phyloP scores from a whole-genome alignment of 2,113 vertebrate species.

The Menidia beryllina region DNA sequence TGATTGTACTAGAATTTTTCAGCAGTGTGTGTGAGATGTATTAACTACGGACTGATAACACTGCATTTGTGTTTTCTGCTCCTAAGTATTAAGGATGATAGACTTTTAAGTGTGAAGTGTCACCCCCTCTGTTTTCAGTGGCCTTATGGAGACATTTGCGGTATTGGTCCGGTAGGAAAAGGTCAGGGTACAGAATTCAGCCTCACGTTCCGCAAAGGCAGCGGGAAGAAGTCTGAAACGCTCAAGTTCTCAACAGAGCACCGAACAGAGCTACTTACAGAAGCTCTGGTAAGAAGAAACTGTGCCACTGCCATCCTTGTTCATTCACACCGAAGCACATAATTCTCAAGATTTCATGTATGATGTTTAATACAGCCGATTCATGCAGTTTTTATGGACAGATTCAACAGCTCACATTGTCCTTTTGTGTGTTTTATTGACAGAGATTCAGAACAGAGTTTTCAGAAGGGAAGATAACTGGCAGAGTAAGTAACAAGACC shows the following conservation, averaged over 20 bases:
- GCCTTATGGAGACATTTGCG: constrained; percentile 99
- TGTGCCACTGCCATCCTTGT: not conserved
- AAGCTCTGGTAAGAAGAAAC: constrained; percentile 90
- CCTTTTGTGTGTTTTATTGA: constrained; percentile 12
- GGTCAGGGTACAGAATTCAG: constrained; percentile 98
- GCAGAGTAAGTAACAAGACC: constrained; percentile 87
- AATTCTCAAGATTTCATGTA: not conserved
- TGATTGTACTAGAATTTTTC: not conserved
- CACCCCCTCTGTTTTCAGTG: constrained; percentile 84
- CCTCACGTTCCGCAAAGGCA: constrained; percentile 97
- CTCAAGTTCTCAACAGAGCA: constrained; percentile 99
- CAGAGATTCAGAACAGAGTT: constrained; percentile 99
- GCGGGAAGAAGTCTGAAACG: constrained; percentile 96
- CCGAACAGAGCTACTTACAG: constrained; percentile 97
- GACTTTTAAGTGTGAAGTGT: constrained; percentile 2
- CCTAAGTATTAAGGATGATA: not conserved
- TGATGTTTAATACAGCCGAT: not conserved
- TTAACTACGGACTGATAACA: too few relatives aligned
- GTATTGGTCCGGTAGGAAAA: constrained; percentile 94
- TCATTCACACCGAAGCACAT: not conserved
- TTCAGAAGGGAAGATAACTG: constrained; percentile 98
- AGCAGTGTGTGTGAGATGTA: not conserved
- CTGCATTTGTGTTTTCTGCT: too few relatives aligned
- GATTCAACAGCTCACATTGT: too few relatives aligned
- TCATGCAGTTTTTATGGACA: too few relatives aligned